Base-by-base conservation (phyloP, 2,113 vertebrate genomes). In the Dipodomys spectabilis region DNA sequence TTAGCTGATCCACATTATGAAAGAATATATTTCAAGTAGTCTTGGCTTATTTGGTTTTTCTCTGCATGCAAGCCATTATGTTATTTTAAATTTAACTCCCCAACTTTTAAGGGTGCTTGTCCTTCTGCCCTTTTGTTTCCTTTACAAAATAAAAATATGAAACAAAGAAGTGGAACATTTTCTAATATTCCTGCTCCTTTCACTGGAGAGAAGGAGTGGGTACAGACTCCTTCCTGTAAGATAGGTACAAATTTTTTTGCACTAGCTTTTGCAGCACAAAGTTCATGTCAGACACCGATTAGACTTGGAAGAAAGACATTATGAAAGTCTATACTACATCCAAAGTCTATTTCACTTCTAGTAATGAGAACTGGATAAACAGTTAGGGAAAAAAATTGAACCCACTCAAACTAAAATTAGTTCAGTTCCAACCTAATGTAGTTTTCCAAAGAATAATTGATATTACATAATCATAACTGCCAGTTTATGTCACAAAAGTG, bases 391-490 rank as follows among this genome's bases (percentile, higher is more conserved):
- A 88, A 88, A 71, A 95, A 97, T 98, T 97, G 97, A 98, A 98
- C 98, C 94, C 96, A 25, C 79, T 88, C 73, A 91, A 97, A 88
- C 90, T 94, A 92, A 96, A 57, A 96, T 96, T 81, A 92, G 85
- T 96, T 97, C 88, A 90, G 92, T 92, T 97, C 91, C 97, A 94
- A 97, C 96, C 95, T 97, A 98, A 97, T 95, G 96, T 35, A 92
- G 92, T 98, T 98, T 97, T 96, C 95, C 92, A 94, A 97, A 94
- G 97, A 98, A 97, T 98, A 98, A 98, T 98, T 98, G 98, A 96
- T 98, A 98, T 97, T 98, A 98, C 98, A 98, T 98, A 98, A 98
- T 97, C 90, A 0, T 98, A 98, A 98, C 95, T 96, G 97, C 96
- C 97, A 98, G 97, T 98, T 98, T 98, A 97, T 98, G 98, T 98